Evolutionary conservation across 2,888 invertebrate genomes (phyloP).

Genomic region (Andricus curvator): DNA sequence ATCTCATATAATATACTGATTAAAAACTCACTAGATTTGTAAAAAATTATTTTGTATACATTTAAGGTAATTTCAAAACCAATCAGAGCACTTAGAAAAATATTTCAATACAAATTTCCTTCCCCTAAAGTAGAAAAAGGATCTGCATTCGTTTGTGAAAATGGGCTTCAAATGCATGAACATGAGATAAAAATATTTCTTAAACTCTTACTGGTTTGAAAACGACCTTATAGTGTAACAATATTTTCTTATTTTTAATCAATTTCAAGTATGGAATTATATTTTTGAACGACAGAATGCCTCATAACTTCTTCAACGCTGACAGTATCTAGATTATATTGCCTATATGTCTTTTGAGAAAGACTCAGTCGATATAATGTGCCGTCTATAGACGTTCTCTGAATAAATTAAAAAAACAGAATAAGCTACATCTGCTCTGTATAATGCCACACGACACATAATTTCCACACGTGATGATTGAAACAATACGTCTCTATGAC

Average conservation of each 20-base stretch:
- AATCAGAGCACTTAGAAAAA: not conserved
- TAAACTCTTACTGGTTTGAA: not conserved
- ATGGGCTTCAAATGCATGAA: not conserved
- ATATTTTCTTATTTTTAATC: not conserved
- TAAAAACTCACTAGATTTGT: not conserved
- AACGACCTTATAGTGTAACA: not conserved
- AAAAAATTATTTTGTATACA: not conserved
- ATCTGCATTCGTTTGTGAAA: not conserved
- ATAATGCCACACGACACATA: conserved; percentile 21
- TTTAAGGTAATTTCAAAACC: not conserved
- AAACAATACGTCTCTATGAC: not conserved
- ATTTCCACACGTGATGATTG: conserved; percentile 22
- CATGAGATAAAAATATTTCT: not conserved
- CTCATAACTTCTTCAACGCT: not conserved
- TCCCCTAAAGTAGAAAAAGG: not conserved
- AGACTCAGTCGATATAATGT: conserved; percentile 36
- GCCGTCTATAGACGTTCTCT: conserved; percentile 24
- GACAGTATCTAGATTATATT: not conserved
- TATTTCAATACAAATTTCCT: not conserved
- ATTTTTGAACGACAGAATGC: conserved; percentile 4
- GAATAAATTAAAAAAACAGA: conserved; percentile 35
- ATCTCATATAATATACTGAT: not conserved
- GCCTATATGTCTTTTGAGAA: conserved; percentile 23
- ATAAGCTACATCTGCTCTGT: conserved; percentile 28
- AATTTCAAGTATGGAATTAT: not conserved